Conservation (phyloP, 2,113 vertebrate species). For the Mus pahari region DNA sequence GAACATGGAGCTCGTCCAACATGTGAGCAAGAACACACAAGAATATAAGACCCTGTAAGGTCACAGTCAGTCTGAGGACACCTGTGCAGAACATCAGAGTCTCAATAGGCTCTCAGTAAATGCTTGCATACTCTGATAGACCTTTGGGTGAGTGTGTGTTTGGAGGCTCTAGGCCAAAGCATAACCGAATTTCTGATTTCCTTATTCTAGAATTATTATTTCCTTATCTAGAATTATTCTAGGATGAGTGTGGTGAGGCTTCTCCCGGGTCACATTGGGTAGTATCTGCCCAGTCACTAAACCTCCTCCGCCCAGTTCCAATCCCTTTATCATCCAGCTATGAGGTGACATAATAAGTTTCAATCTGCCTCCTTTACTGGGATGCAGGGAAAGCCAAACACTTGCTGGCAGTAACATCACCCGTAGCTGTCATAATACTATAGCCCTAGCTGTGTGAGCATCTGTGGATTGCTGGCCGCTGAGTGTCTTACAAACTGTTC, state of each 20-base stretch:
- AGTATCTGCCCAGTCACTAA: not conserved
- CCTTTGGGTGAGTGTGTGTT: not conserved
- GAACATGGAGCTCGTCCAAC: not conserved
- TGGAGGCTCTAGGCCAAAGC: not conserved
- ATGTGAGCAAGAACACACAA: not conserved
- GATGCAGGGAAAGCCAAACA: not conserved
- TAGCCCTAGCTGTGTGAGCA: too few species aligned
- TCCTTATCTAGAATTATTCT: too few species aligned
- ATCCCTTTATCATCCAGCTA: not conserved
- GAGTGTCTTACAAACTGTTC: not conserved
- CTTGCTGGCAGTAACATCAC: not conserved
- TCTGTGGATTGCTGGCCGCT: not conserved
- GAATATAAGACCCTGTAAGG: not conserved
- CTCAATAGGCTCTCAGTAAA: not conserved
- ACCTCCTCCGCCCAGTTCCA: not conserved
- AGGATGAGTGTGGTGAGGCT: not conserved
- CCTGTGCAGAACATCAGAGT: not conserved
- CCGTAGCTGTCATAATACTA: too few species aligned
- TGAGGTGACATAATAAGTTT: not conserved
- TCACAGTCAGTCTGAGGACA: not conserved
- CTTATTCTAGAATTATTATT: slow-evolving; percentile 30
- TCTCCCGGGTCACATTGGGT: not conserved
- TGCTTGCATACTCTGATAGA: not conserved
- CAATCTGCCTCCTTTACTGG: not conserved
- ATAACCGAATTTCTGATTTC: not conserved